Percentiles rank a stretch among this genome's conserved stretches.
These are phyloP conservation scores for Conopomorpha cramerella DNA, from an alignment of 1,140 invertebrate species.

Conservation along the genomic window DNA sequence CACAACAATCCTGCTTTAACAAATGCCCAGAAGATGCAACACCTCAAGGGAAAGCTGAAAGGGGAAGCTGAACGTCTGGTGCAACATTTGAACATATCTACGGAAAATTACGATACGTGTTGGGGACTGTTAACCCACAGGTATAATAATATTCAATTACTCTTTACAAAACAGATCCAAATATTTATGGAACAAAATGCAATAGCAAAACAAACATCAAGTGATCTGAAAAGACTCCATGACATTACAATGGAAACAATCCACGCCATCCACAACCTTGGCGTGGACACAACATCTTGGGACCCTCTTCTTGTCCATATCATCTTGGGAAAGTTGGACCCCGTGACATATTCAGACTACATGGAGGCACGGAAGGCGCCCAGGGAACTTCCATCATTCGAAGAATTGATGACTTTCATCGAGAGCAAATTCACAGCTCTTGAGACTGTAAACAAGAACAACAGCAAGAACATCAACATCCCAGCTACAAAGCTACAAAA, in stretches of 20 bases:
- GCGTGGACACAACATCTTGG: too few species aligned
- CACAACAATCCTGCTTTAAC: slow-evolving; percentile 1
- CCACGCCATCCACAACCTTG: too few species aligned
- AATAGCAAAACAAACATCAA: not conserved
- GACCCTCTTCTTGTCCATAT: slow-evolving; percentile 1
- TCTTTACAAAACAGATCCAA: slow-evolving; percentile 1
- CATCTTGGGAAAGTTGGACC: not conserved
- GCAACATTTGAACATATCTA: not conserved
- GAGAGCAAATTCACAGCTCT: slow-evolving; percentile 1
- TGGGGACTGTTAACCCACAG: not conserved
- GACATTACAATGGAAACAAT: not conserved
- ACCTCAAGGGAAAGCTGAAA: not conserved
- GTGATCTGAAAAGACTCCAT: not conserved
- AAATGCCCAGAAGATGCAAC: not conserved
- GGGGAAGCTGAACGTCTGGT: too few species aligned
- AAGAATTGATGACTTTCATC: not conserved
- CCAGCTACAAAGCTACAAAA: too few species aligned
- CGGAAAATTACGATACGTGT: slow-evolving; percentile 1
- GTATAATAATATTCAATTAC: not conserved
- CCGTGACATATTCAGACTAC: not conserved
- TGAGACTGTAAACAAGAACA: too few species aligned
- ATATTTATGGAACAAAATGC: not conserved
- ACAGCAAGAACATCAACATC: too few species aligned
- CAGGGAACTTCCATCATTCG: not conserved
- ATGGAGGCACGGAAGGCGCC: slow-evolving; percentile 1